Percentiles rank a stretch among this genome's conserved stretches.
phyloP scores from a whole-genome alignment of 1,140 invertebrate species.

The Drosophila ananassae region DNA sequence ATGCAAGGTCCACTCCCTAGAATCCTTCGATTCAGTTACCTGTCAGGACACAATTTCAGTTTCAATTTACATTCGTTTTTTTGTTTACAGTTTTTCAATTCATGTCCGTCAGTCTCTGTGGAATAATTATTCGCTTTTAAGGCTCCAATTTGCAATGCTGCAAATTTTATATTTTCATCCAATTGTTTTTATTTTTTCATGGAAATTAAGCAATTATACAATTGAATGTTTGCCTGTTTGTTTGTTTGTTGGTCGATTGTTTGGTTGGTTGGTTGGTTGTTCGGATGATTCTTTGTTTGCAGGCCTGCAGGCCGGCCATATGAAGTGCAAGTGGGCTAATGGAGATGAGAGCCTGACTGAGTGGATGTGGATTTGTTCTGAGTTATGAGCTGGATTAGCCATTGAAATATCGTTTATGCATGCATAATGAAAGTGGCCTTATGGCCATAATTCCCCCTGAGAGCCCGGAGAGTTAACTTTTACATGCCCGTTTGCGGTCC shows the following conservation, averaged over 20 bases:
- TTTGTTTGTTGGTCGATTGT: not conserved
- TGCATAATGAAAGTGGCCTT: slow-evolving; percentile 55
- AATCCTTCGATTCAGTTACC: slow-evolving; percentile 92
- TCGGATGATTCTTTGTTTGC: slow-evolving; percentile 10
- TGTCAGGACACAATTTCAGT: slow-evolving; percentile 84
- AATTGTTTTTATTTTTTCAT: slow-evolving; percentile 39
- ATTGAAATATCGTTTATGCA: slow-evolving; percentile 56
- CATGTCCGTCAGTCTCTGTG: slow-evolving; percentile 31
- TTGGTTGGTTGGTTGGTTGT: slow-evolving; percentile 2
- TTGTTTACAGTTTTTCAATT: slow-evolving; percentile 25
- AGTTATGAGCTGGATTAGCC: slow-evolving; percentile 50
- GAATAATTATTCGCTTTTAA: slow-evolving; percentile 49
- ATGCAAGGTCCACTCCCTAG: slow-evolving; percentile 96
- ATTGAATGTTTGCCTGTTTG: slow-evolving; percentile 45
- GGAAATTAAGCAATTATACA: slow-evolving; percentile 60
- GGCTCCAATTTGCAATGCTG: slow-evolving; percentile 42
- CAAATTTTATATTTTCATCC: slow-evolving; percentile 27
- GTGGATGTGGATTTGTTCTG: slow-evolving; percentile 23
- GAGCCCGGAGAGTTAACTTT: slow-evolving; percentile 36
- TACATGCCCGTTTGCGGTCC: slow-evolving; percentile 8
- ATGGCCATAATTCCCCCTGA: slow-evolving; percentile 46
- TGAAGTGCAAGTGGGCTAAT: slow-evolving; percentile 7
- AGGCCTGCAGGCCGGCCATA: not conserved
- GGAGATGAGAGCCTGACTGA: not conserved
- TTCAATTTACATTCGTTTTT: slow-evolving; percentile 13